phyloP scores from a whole-genome alignment of 2,113 vertebrate species.

The Penelope pileata region DNA sequence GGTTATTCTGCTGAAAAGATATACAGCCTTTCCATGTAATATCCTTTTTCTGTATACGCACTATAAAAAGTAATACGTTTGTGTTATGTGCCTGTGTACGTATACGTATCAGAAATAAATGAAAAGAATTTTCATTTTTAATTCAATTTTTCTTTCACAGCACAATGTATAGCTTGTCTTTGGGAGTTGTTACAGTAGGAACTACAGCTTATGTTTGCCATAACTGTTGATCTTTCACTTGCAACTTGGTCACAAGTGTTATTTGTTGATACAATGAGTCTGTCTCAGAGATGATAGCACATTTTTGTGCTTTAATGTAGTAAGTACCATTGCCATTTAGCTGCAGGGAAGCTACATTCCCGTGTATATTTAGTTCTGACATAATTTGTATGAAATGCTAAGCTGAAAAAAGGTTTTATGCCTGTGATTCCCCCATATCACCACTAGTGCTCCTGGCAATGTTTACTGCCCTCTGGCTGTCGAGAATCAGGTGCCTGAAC shows the following conservation, averaged over 20 bases:
- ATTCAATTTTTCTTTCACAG: not conserved
- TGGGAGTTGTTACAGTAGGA: not conserved
- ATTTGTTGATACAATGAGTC: not conserved
- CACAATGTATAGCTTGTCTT: not conserved
- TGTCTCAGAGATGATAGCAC: not conserved
- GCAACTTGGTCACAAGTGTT: not conserved
- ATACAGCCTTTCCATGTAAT: not conserved
- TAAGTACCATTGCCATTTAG: not conserved
- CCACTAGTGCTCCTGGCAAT: not conserved
- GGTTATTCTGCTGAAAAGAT: not conserved
- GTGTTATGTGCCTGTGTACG: not conserved
- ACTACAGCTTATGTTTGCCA: not conserved
- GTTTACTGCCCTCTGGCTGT: slow-evolving; percentile 16
- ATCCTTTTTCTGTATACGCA: not conserved
- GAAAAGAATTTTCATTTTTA: too few relatives aligned
- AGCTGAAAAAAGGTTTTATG: not conserved
- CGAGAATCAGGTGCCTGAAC: not conserved
- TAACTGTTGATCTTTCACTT: not conserved
- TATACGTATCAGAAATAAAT: not conserved
- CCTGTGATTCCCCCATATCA: not conserved
- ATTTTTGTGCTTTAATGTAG: not conserved
- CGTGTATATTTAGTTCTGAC: not conserved
- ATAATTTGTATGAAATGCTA: not conserved
- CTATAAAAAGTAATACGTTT: not conserved
- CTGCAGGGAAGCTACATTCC: not conserved